Percentiles rank a stretch among this genome's conserved stretches.
Evolutionary conservation across 1,140 invertebrate genomes (phyloP).

Genomic region (Ctenoplectra terminalis): DNA sequence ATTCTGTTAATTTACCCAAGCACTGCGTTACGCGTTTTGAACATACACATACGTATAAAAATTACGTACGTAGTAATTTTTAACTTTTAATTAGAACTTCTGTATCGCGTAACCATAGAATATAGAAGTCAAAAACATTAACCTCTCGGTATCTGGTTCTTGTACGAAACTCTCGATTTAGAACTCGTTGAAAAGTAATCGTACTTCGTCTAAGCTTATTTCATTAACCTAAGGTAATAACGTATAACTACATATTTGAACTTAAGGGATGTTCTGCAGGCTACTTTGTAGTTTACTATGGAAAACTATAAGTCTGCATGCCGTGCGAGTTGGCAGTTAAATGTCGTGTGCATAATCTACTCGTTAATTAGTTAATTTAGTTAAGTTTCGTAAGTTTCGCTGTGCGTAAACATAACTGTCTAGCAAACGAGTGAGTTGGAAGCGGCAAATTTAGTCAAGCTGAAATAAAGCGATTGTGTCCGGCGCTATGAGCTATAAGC

Average conservation of each 20-base stretch:
- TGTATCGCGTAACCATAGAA: neutral
- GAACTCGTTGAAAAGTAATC: too few relatives aligned
- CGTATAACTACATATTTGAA: constrained; percentile 36
- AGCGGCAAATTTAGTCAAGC: constrained; percentile 62
- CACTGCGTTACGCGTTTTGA: too few relatives aligned
- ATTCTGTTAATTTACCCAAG: too few relatives aligned
- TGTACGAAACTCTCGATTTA: neutral
- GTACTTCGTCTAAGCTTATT: constrained; percentile 22
- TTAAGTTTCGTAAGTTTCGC: constrained; percentile 66
- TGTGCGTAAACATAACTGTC: constrained; percentile 69
- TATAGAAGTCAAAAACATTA: neutral
- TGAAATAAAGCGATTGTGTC: constrained; percentile 68
- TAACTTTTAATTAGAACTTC: neutral
- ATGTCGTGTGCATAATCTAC: constrained; percentile 69
- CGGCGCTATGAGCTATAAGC: constrained; percentile 54
- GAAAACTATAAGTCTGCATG: constrained; percentile 58
- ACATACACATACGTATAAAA: too few relatives aligned
- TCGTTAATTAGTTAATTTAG: constrained; percentile 71
- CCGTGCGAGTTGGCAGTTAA: constrained; percentile 59
- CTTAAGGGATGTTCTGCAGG: constrained; percentile 42
- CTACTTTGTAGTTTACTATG: constrained; percentile 52
- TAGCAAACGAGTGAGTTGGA: constrained; percentile 54
- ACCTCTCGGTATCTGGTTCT: too few relatives aligned
- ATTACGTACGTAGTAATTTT: too few relatives aligned
- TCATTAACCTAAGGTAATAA: constrained; percentile 37